phyloP scores from a whole-genome alignment of 2,888 invertebrate species.

The Lepetodrilus schrolli region DNA sequence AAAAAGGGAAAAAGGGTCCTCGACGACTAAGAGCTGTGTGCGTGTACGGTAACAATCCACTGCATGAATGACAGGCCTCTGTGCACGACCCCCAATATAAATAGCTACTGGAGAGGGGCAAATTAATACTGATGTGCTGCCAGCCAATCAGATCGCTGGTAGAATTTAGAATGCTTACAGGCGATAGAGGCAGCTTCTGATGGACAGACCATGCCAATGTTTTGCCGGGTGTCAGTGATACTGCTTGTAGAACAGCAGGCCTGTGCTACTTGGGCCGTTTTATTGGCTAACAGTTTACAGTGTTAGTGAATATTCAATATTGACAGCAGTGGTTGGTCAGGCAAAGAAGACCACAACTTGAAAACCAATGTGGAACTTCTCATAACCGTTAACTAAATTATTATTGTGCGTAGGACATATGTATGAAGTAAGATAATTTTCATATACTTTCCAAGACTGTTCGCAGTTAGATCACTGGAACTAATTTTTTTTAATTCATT shows the following conservation, averaged over 20 bases:
- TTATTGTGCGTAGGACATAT: too few species aligned
- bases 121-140: constrained; percentile 46
- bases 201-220: constrained; percentile 18
- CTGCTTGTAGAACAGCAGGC: constrained; percentile 37
- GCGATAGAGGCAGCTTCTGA: constrained; percentile 27
- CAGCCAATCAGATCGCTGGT: constrained; percentile 46
- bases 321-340: constrained; percentile 22
- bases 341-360: neutral
- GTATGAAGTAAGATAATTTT: too few species aligned
- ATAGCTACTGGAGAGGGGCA: constrained; percentile 47
- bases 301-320: constrained; percentile 16
- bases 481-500: too few species aligned
- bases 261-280: constrained; percentile 11
- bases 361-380: too few species aligned
- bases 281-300: constrained; percentile 24
- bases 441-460: too few species aligned
- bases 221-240: constrained; percentile 13
- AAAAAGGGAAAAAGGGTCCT: constrained; percentile 20
- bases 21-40: constrained; percentile 22
- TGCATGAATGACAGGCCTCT: constrained; percentile 47
- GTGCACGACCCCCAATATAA: constrained; percentile 57
- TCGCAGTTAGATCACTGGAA: too few species aligned
- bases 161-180: constrained; percentile 24
- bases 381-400: too few species aligned
- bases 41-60: constrained; percentile 37